Evolutionary conservation across 2,113 vertebrate species (phyloP), one percentile per base, ranked within the genome.

Genomic region (Corythaeola cristata): DNA sequence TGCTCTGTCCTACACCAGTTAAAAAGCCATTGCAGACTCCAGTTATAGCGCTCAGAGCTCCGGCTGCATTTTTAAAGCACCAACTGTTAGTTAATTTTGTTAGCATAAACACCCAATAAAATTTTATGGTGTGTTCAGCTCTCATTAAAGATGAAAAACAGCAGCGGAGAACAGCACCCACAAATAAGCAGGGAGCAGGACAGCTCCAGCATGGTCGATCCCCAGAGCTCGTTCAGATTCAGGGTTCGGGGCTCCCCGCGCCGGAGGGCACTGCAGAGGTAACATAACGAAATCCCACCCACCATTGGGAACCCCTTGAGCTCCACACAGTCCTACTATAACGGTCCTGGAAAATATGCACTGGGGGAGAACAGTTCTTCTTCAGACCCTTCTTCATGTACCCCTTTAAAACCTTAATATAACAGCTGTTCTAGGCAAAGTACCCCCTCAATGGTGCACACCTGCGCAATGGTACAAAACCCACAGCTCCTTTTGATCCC

Each of bases 91-190:
- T 94, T 97, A 96, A 93, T 88, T 94, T 95, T 93, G 88, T 92
- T 90, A 96, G 85, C 47, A 73, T 92, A 97, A 97, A 95, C 75
- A 82, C 27, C 58, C 89, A 95, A 91, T 96, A 96, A 96, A 95
- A 95, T 81, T 96, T 96, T 91, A 92, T 84, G 94, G n/a, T 52
- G 47, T 95, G 68, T 88, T 97, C 83, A 95, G 26, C 73, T 83
- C 85, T 96, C 89, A 72, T 96, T 97, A 92, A 96, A 96, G 63
- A 93, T 85, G 88, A 97, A 78, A 95, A 95, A 88, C 73, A 88
- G 76, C 26, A 5, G 64, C n/a, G 11, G 62, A 86, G 44, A 86
- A 63, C 75, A 83, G 39, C 50, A 68, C 81, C 92, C 89, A 83
- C 49, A 92, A 91, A 93, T 27, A 88, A 68, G n/a, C 12, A 47